Evolutionary conservation across 1,140 invertebrate species (phyloP).

Genomic region (Oryctes rhinoceros): DNA sequence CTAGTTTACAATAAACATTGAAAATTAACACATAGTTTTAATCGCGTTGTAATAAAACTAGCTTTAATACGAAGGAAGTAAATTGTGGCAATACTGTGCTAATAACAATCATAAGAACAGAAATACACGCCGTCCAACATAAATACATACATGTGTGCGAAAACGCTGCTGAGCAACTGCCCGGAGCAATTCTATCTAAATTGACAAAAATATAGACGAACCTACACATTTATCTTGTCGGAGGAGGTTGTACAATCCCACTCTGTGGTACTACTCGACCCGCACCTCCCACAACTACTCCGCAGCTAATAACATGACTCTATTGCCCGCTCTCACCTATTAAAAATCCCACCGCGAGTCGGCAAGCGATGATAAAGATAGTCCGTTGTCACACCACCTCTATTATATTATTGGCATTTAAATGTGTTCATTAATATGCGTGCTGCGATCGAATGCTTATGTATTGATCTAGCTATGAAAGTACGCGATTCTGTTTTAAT

Average conservation of each 20-base stretch:
- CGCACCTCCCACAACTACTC: constrained; percentile 25
- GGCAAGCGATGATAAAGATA: constrained; percentile 21
- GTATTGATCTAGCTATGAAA: not conserved
- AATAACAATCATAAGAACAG: too few relatives aligned
- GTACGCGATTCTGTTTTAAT: not conserved
- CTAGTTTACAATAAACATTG: too few relatives aligned
- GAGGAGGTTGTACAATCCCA: constrained; percentile 33
- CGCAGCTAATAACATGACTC: constrained; percentile 29
- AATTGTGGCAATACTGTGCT: too few relatives aligned
- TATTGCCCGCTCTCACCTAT: constrained; percentile 35
- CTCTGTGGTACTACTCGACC: constrained; percentile 16
- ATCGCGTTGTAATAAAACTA: too few relatives aligned
- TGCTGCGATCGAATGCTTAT: not conserved
- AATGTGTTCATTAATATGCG: constrained; percentile 26
- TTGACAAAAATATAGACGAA: constrained; percentile 1
- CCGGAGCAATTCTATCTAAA: not conserved
- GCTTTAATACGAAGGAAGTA: too few relatives aligned
- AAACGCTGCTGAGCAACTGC: too few relatives aligned
- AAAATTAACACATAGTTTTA: too few relatives aligned
- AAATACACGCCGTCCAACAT: too few relatives aligned
- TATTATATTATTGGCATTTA: constrained; percentile 32
- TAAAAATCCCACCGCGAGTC: constrained; percentile 24
- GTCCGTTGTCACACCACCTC: constrained; percentile 31
- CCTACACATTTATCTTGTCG: constrained; percentile 11
- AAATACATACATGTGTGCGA: too few relatives aligned